Evolutionary conservation across 2,797 vertebrate genomes (phyloP), one percentile per base, ranked within the genome.

Genomic region (Sebastes alutus): DNA sequence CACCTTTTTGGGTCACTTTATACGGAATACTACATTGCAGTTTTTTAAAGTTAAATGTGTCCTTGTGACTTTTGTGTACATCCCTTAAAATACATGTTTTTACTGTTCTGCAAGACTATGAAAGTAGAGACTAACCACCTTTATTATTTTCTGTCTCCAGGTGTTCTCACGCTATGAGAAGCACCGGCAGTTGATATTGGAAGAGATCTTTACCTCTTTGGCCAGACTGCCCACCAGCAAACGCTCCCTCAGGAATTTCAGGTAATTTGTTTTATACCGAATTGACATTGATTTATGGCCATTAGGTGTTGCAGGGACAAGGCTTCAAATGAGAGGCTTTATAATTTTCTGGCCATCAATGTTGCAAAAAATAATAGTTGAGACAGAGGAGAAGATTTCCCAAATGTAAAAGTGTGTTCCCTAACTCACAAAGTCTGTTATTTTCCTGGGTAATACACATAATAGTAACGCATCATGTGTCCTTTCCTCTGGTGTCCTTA

Each of bases 91-190:
- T 25, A 4, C 2, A 20, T 29, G 18, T 65, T 72, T 71, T 67
- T 30, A 22, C 22, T 13, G 23, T 52, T 72, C 4, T 33, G 9
- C 13, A 66, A 23, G 72, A 22, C 20, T 59, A 6, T 58, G 3
- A 71, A 23, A 7, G 10, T 12, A 30, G 12, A 61, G 18, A 72
- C 4, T 23, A 4, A 62, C 16, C 1, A 3, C 12, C 20, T 55
- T n/a, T 33, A 11, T 30, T 35, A 4, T 62, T 77, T 78, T 8
- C 7, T 76, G 12, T 72, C 58, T 78, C 18, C 88, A 99, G 98
- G 98, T 99, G 27, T 99, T 99, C 89, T 99, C 98, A 61, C 97
- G 98, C 70, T 99, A 99, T 79, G 98, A 99, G 95, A 99, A 99
- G 89, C 98, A 99, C 84, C 96, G 98, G 62, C 98, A 99, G 82